Conservation (phyloP, 2,113 vertebrate genomes). For the Paratilapia polleni region DNA sequence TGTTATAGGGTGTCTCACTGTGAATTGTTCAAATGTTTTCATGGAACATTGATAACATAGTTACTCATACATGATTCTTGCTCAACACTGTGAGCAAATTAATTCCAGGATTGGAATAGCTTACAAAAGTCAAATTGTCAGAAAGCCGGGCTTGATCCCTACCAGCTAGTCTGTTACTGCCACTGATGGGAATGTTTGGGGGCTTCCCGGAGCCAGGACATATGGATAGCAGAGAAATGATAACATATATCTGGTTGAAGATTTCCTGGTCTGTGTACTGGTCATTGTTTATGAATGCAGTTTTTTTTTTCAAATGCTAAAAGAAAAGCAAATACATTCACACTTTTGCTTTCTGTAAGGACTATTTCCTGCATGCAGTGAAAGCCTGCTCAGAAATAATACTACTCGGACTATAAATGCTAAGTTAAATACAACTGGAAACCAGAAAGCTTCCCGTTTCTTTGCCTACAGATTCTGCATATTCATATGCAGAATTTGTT, state of each 20-base stretch:
- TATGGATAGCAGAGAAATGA: too few species aligned
- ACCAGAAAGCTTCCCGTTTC: too few species aligned
- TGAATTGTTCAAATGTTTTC: not conserved
- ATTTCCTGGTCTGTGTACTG: not conserved
- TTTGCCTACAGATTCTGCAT: too few species aligned
- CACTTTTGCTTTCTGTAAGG: too few species aligned
- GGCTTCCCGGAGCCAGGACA: not conserved
- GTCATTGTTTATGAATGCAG: not conserved
- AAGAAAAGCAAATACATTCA: not conserved
- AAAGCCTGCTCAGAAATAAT: too few species aligned
- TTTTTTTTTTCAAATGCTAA: fast-evolving
- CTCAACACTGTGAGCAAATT: not conserved
- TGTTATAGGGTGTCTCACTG: not conserved
- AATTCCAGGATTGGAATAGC: not conserved
- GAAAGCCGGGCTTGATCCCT: not conserved
- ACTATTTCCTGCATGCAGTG: too few species aligned
- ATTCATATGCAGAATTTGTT: too few species aligned
- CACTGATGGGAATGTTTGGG: not conserved
- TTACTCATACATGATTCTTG: fast-evolving
- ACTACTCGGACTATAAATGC: too few species aligned
- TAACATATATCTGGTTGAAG: not conserved
- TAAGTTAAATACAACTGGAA: too few species aligned
- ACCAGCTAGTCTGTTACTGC: not conserved
- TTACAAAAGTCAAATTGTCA: not conserved
- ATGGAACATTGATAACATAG: not conserved